Evolutionary conservation across 2,888 invertebrate genomes (phyloP).

Genomic region (Brachypalpus laphriformis): DNA sequence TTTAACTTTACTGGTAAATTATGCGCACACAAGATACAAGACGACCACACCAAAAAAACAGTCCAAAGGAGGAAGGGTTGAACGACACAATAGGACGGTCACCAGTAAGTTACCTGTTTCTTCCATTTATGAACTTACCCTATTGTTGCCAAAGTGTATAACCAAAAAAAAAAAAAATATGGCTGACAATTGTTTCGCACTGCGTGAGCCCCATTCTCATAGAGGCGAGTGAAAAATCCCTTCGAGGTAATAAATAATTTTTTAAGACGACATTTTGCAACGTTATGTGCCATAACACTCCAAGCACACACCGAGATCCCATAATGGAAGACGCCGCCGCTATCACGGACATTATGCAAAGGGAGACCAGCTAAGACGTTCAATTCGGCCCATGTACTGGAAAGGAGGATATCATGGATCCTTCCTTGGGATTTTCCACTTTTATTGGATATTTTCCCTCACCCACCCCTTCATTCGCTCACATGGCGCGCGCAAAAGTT

Average conservation of each 20-base stretch:
- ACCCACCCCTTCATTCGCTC: neutral
- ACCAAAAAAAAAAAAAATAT: conserved; percentile 27
- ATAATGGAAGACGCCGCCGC: conserved; percentile 41
- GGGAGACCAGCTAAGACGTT: conserved; percentile 42
- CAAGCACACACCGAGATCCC: conserved; percentile 25
- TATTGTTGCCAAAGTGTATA: conserved; percentile 42
- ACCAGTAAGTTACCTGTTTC: conserved; percentile 29
- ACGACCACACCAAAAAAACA: conserved; percentile 17
- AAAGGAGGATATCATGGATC: conserved; percentile 21
- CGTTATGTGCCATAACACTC: conserved; percentile 60
- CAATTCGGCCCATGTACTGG: conserved; percentile 9
- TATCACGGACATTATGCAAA: conserved; percentile 59
- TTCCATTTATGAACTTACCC: conserved; percentile 41
- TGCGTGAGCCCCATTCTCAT: conserved; percentile 61
- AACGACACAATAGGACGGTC: conserved; percentile 27
- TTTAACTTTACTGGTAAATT: conserved; percentile 25
- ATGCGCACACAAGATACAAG: conserved; percentile 23
- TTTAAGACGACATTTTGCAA: conserved; percentile 72
- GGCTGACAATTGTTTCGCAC: conserved; percentile 70
- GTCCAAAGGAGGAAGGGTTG: neutral
- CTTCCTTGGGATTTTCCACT: conserved; percentile 55
- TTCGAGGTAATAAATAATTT: conserved; percentile 68
- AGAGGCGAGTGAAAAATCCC: conserved; percentile 61
- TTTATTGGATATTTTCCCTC: conserved; percentile 51
- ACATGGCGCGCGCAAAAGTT: conserved; percentile 19